Percentiles rank a stretch among this genome's conserved stretches.
These are phyloP conservation scores for Cricetomys ansorgei DNA, from an alignment of 2,113 vertebrate species.

Conservation along the genomic window DNA sequence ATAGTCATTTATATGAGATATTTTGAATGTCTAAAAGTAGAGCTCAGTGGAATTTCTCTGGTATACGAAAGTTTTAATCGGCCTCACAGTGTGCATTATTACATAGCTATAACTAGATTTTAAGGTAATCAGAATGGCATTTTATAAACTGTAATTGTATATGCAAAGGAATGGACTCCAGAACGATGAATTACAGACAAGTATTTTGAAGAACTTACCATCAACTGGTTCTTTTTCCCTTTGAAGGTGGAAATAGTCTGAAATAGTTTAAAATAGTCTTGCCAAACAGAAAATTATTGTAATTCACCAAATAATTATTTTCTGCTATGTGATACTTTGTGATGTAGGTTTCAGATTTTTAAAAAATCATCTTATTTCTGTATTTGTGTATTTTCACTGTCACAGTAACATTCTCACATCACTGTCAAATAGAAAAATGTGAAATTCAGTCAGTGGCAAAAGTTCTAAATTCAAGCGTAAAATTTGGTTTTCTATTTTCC, in stretches of 20 bases:
- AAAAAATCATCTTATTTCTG: background rate
- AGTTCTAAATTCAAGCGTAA: constrained; percentile 39
- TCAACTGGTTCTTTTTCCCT: constrained; percentile 14
- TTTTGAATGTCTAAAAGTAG: constrained; percentile 49
- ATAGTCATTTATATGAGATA: constrained; percentile 23
- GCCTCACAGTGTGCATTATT: background rate
- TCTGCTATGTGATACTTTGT: constrained; percentile 21
- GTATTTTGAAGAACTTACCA: constrained; percentile 48
- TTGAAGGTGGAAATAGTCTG: constrained; percentile 25
- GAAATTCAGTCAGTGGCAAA: background rate
- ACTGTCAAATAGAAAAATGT: constrained; percentile 17
- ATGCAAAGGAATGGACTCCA: background rate
- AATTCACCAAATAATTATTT: constrained; percentile 56
- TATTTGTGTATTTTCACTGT: background rate
- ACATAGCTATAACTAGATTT: constrained; percentile 51
- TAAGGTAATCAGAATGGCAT: constrained; percentile 48
- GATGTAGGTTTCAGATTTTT: background rate
- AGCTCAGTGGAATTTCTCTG: background rate
- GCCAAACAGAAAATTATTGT: constrained; percentile 47
- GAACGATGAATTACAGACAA: constrained; percentile 14
- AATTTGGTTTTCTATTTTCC: constrained; percentile 1
- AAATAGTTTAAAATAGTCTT: constrained; percentile 42
- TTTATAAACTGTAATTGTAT: background rate
- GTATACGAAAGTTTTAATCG: background rate
- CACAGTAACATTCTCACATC: background rate